These are phyloP conservation scores for Drosophila hawaiiensis DNA, from an alignment of 2,888 invertebrate species.

Conservation along the genomic window DNA sequence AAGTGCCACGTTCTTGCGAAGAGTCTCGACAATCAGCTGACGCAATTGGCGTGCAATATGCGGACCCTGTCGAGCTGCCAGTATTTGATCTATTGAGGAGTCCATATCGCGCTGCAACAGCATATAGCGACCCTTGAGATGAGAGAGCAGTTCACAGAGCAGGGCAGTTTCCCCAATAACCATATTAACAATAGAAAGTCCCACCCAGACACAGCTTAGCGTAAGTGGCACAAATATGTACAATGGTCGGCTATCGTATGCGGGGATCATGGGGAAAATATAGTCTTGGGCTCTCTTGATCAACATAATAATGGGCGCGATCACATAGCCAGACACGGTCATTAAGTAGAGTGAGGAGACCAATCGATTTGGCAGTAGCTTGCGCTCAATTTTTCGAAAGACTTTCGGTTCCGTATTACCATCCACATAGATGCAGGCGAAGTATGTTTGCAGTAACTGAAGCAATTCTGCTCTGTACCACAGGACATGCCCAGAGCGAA, in stretches of 20 bases:
- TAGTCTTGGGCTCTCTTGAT: constrained; percentile 34
- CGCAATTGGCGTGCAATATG: constrained; percentile 61
- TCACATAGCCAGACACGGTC: constrained; percentile 49
- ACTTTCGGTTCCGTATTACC: constrained; percentile 43
- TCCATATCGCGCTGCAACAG: constrained; percentile 66
- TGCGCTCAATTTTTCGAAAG: constrained; percentile 50
- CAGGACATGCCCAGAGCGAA: constrained; percentile 64
- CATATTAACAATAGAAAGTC: constrained; percentile 56
- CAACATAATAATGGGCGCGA: constrained; percentile 51
- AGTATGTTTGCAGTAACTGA: constrained; percentile 65
- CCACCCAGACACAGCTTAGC: constrained; percentile 66
- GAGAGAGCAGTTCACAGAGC: constrained; percentile 66
- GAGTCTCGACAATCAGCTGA: constrained; percentile 42
- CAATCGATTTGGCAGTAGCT: constrained; percentile 51
- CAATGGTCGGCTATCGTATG: constrained; percentile 51
- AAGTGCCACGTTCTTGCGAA: constrained; percentile 60
- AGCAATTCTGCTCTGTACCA: constrained; percentile 48
- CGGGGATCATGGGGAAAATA: constrained; percentile 64
- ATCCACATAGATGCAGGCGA: constrained; percentile 69
- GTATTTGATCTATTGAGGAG: constrained; percentile 37
- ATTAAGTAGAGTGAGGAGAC: constrained; percentile 60
- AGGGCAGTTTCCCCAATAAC: constrained; percentile 71
- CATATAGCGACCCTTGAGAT: constrained; percentile 74
- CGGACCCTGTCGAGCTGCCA: constrained; percentile 26
- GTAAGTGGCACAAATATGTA: constrained; percentile 59